Evolutionary conservation across 2,888 invertebrate species (phyloP).

Genomic region (Spodoptera exigua): DNA sequence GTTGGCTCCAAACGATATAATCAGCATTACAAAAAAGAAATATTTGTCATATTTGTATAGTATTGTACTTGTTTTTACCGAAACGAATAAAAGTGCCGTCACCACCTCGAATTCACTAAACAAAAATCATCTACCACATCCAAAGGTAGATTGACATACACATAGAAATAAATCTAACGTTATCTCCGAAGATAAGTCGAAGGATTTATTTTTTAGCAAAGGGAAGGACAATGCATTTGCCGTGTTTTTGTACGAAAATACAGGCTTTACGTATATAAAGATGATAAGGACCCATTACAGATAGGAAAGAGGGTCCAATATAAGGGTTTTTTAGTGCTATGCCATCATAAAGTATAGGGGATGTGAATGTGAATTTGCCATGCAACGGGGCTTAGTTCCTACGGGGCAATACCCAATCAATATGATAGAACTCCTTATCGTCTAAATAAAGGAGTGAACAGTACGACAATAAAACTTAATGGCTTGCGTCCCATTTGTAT

Average conservation of each 20-base stretch:
- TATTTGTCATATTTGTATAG: no score
- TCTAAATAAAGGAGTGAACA: conserved; percentile 25
- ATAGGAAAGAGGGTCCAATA: conserved; percentile 70
- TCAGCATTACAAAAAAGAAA: no score
- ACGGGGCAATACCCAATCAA: conserved; percentile 53
- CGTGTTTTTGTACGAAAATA: conserved; percentile 72
- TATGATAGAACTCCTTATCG: conserved; percentile 45
- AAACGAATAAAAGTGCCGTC: no score
- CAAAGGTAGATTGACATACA: conserved; percentile 65
- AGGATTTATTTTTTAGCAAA: conserved; percentile 72
- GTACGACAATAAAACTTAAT: conserved; percentile 46
- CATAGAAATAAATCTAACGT: conserved; percentile 71
- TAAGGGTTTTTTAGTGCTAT: conserved; percentile 74
- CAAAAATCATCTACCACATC: conserved; percentile 22
- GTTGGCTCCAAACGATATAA: no score
- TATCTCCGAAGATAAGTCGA: conserved; percentile 67
- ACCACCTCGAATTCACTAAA: conserved; percentile 32
- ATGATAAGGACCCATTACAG: conserved; percentile 82
- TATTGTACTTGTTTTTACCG: no score
- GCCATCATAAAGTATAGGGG: conserved; percentile 59
- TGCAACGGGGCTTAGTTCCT: conserved; percentile 71
- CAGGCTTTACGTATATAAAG: conserved; percentile 79
- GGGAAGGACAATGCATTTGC: conserved; percentile 76
- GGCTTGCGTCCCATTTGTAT: conserved; percentile 42
- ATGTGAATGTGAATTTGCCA: conserved; percentile 72